Base-by-base conservation (phyloP, 92 coral and sea anemone species). In the Montipora capitata region DNA sequence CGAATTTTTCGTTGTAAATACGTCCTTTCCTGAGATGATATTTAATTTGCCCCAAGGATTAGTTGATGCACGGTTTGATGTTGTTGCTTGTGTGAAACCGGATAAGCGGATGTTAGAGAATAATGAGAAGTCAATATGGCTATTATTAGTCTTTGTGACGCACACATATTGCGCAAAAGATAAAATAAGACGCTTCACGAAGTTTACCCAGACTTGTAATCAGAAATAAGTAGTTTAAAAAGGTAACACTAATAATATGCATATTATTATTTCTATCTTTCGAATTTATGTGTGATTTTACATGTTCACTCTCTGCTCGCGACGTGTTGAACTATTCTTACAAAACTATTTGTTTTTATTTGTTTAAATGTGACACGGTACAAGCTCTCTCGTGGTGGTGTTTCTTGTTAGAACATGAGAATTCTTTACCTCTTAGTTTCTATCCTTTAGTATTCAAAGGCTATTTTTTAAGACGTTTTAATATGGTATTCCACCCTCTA, bases 91-190 rank as follows among this genome's bases (percentile, higher is more conserved):
- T 15, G 44, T 64, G 5, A 44, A 48, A 65, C 49, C 35, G 56
- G 45, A 38, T 68, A 15, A 27, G 54, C 45, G 49, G 10, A 64
- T 45, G 56, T 72, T 16, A 44, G 39, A 72, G 4, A 7, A 63
- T 39, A 57, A 80, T 35, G 59, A 45, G 10, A 6, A 52, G 52
- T 68, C 13, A 51, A 51, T 40, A 15, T 35, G 73, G 5, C 52
- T 79, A 63, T 79, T 79, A 43, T 79, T 65, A 79, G 62, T 11
- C n/a, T 52, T 10, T n/a, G 43, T 80, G 76, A 68, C 85, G 85
- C 35, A 51, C 15, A 38, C 57, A 16, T 2, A 40, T 3, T 5
- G 63, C 64, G 84, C 64, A 67, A 49, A 65, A 48, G 43, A 38
- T 9, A 11, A 38, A 41, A 15, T 6, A 64, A 80, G 54, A 80